Base-by-base conservation (phyloP, 2,888 invertebrate species). In the Sinelater perroti region DNA sequence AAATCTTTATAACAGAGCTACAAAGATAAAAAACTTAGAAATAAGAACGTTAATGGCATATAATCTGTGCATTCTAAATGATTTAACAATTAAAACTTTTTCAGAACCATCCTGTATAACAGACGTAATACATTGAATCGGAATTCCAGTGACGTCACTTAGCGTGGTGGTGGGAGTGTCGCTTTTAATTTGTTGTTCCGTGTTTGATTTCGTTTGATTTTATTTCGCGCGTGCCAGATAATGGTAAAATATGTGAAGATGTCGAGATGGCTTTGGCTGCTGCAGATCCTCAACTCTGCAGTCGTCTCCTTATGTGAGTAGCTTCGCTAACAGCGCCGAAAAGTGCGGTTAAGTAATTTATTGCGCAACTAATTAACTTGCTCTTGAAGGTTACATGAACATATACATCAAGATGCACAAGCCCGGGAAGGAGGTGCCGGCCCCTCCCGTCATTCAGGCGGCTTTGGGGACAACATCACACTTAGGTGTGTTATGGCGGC, bases 171-270 rank as follows among this genome's bases (percentile, higher is more conserved):
- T n/a, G n/a, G n/a, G n/a, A n/a, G n/a, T n/a, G n/a, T n/a, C n/a
- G n/a, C n/a, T n/a, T n/a, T n/a, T n/a, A n/a, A n/a, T n/a, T n/a
- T 36, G 36, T 18, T 36, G 16, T 18, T 36, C 6, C 11, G 33
- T 33, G 33, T 33, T 38, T 38, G 24, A n/a, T 24, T 40, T 40
- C 3, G 13, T 24, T 10, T 8, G 20, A n/a, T 40, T 40, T 6
- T 14, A 20, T 14, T 40, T 2, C 10, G 11, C 18, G 44, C 33
- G 31, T 11, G 17, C 10, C 45, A 53, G 45, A 53, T 35, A 26
- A 53, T 53, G 53, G 8, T 45, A 26, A 36, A 53, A 53, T 26
- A 53, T 53, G 45, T 45, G 35, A 53, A 53, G 13, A 53, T 53
- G 53, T 33, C 45, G n/a, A 24, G 28, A 11, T 45, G 30, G 35